A percentile compares a stretch with the other conserved stretches of the same genome.
These are phyloP conservation scores for Clinocottus analis DNA, from an alignment of 2,113 vertebrate genomes.

Conservation along the genomic window DNA sequence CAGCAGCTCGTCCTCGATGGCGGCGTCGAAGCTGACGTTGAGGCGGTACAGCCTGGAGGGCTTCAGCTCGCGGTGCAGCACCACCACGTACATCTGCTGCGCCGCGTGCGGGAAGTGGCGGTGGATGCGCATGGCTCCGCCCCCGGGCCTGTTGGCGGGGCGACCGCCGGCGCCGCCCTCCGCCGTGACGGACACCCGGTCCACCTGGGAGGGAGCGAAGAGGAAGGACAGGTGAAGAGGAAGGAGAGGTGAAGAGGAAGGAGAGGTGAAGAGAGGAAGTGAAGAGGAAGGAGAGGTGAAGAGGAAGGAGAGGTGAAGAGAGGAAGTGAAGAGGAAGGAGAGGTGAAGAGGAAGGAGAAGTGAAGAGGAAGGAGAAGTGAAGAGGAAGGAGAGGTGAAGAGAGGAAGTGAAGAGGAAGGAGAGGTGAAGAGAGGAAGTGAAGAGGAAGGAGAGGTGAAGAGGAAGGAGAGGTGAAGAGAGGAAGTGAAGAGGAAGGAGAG, in stretches of 20 bases:
- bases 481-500: neutral
- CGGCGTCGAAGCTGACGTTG: conserved; percentile 91
- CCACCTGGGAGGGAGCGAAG: conserved; percentile 73
- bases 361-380: too few relatives aligned
- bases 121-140: conserved; percentile 87
- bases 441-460: too few relatives aligned
- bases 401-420: too few relatives aligned
- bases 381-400: neutral
- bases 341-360: neutral
- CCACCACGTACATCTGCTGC: conserved; percentile 92
- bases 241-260: neutral
- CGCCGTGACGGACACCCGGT: conserved; percentile 87
- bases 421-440: too few relatives aligned
- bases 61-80: conserved; percentile 91
- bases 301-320: neutral
- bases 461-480: neutral
- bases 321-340: neutral
- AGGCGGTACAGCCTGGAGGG: conserved; percentile 89
- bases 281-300: too few relatives aligned
- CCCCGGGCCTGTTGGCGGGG: conserved; percentile 82
- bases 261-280: neutral
- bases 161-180: conserved; percentile 77
- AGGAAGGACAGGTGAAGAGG: neutral
- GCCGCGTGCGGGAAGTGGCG: conserved; percentile 88
- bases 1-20: conserved; percentile 93